Conservation (phyloP, 2,888 invertebrate genomes). For the Dione juno region DNA sequence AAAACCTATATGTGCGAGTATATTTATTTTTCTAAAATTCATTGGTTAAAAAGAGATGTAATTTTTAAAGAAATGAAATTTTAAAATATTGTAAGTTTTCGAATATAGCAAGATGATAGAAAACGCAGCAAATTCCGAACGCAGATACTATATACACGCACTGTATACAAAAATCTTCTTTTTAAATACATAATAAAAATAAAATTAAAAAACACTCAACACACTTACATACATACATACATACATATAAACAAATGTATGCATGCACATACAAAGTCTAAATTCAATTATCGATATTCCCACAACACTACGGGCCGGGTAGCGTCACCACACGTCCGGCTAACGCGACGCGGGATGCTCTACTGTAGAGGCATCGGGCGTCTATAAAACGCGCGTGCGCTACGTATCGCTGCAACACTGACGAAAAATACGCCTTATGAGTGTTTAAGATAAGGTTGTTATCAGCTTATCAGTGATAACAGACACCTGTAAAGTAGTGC, state of each 20-base stretch:
- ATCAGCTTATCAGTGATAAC: conserved; percentile 45
- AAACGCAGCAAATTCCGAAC: not conserved
- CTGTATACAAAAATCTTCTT: not conserved
- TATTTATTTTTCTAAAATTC: no score
- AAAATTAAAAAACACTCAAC: not conserved
- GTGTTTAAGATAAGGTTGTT: conserved; percentile 46
- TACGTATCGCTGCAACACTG: conserved; percentile 46
- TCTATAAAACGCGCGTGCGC: conserved; percentile 55
- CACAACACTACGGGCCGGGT: conserved; percentile 61
- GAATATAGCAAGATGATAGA: not conserved
- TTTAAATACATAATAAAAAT: not conserved
- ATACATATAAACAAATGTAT: conserved; percentile 9
- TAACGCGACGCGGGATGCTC: conserved; percentile 57
- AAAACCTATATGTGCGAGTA: no score
- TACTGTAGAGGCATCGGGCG: conserved; percentile 59
- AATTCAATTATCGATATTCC: conserved; percentile 44
- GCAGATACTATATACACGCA: not conserved
- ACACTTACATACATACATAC: conserved; percentile 29
- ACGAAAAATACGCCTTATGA: conserved; percentile 51
- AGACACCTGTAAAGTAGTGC: conserved; percentile 76
- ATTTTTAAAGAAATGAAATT: no score
- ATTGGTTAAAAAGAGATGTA: no score
- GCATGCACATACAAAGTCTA: conserved; percentile 18
- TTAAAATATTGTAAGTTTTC: no score
- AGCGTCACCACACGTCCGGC: conserved; percentile 50